These are phyloP conservation scores for Netelia inedita DNA, from an alignment of 2,888 invertebrate species.

Conservation along the genomic window DNA sequence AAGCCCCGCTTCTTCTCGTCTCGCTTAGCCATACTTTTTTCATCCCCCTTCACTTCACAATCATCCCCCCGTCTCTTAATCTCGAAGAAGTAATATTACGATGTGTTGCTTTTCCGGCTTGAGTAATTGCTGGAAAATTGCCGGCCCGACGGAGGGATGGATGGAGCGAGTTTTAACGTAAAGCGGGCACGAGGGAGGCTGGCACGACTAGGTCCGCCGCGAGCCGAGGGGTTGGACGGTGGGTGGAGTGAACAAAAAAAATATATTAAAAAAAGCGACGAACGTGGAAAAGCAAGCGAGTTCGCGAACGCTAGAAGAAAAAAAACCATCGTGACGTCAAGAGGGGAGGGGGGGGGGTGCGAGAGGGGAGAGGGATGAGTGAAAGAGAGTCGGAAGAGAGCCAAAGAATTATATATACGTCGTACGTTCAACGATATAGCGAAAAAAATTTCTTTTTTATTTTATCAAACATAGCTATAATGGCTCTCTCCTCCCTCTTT, in stretches of 20 bases:
- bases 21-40: neutral
- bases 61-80: conserved; percentile 4
- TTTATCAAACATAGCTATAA: conserved; percentile 55
- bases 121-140: conserved; percentile 60
- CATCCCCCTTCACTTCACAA: conserved; percentile 17
- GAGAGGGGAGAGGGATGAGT: neutral
- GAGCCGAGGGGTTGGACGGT: conserved; percentile 4
- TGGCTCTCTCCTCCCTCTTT: neutral
- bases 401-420: conserved; percentile 1
- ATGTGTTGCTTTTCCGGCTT: conserved; percentile 20
- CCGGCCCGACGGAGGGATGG: conserved; percentile 8
- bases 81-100: conserved; percentile 40
- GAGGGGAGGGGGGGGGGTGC: neutral
- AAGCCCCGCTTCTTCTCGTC: no score
- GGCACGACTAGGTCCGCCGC: conserved; percentile 13
- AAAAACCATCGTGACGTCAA: conserved; percentile 5
- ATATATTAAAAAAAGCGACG: neutral
- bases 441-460: conserved; percentile 65
- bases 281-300: conserved; percentile 27
- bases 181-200: neutral
- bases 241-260: conserved; percentile 21
- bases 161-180: conserved; percentile 21
- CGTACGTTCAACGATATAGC: conserved; percentile 59
- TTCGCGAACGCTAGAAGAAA: conserved; percentile 5
- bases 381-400: neutral